Base-by-base conservation (phyloP, 2,113 vertebrate species). In the Tonatia bakeri region DNA sequence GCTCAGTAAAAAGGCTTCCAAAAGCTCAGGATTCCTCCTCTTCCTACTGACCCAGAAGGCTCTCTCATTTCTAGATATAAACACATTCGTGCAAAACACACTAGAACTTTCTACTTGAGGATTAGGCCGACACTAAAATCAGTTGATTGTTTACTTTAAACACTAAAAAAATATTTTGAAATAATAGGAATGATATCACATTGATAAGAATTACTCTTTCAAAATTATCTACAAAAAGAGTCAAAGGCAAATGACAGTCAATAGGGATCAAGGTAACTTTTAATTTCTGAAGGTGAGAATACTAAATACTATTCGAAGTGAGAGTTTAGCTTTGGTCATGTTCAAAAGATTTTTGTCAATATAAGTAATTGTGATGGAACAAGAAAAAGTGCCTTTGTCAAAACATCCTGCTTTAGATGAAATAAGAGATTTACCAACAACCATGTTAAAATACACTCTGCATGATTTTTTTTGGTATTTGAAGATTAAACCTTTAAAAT, bases 61-160 rank as follows among this genome's bases (percentile, higher is more conserved):
- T 97, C 13, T 87, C 97, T 96, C 69, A 64, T 95, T 96, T 98
- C 96, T 92, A 65, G 5, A 94, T 97, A 96, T 92, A 97, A 98
- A 95, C 33, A 85, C 3, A 95, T 94, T 94, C 97, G 96, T 97
- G 52, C 65, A 97, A 97, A 95, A 38, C 69, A 85, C 45, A 61
- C 82, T 89, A 19, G 38, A 97, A 87, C 72, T 95, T 38, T 96
- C n/a, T 96, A 59, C 22, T 96, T 97, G 72, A 97, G 93, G 91
- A 97, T 96, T 96, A 97, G 28, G 38, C 20, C 96, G 52, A 38
- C 54, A 95, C n/a, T 72, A 90, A 98, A 98, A 97, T 95, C 97
- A 97, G 36, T 20, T 96, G 64, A 79, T 94, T 96, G 24, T 79
- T 70, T 96, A 82, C 64, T 97, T 97, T 96, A 91, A 97, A 98